These are phyloP conservation scores for Cossypha heuglini DNA, from an alignment of 2,797 vertebrate species.

Conservation along the genomic window DNA sequence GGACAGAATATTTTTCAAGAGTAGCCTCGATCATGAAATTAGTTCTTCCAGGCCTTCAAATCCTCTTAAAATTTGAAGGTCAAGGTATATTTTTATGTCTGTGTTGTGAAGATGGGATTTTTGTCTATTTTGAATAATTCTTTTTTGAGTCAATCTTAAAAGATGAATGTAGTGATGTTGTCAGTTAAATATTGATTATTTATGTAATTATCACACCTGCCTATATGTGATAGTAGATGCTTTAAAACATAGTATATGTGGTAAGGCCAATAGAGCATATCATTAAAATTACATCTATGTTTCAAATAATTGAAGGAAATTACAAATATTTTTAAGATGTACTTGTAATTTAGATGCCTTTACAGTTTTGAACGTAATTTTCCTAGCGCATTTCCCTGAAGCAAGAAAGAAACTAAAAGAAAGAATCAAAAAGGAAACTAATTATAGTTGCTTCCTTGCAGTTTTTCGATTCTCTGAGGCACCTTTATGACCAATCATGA, in stretches of 20 bases:
- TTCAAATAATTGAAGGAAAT: neutral
- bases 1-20: neutral
- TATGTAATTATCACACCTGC: neutral
- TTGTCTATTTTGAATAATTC: neutral
- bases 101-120: neutral
- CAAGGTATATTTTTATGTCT: neutral
- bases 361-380: neutral
- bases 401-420: neutral
- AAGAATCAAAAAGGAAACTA: neutral
- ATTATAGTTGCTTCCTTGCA: conserved; percentile 8
- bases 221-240: neutral
- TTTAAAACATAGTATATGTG: neutral
- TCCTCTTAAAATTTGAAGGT: neutral
- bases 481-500: conserved; percentile 47
- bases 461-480: conserved; percentile 25
- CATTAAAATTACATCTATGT: neutral
- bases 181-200: neutral
- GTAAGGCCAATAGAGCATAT: neutral
- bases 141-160: neutral
- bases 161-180: neutral
- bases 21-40: neutral
- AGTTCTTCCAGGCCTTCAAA: neutral
- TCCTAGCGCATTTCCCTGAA: neutral
- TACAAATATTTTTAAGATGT: neutral
- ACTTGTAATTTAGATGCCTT: neutral